These are phyloP conservation scores for Prostheceraeus crozeri DNA, from an alignment of 2,888 invertebrate species.

Conservation along the genomic window DNA sequence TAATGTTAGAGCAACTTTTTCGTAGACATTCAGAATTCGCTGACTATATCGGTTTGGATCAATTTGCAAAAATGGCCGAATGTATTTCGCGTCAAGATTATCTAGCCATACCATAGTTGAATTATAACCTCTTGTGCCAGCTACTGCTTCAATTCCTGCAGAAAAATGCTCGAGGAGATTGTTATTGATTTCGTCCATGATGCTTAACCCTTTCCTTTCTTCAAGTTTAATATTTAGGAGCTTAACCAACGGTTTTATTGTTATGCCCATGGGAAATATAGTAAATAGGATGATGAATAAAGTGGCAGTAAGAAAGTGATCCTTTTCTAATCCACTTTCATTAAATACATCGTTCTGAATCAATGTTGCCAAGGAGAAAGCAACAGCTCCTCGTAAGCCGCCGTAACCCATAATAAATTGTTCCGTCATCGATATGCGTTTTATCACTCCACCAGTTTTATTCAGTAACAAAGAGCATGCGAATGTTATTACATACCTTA, in stretches of 20 bases:
- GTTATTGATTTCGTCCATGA: constrained; percentile 33
- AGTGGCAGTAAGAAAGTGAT: constrained; percentile 76
- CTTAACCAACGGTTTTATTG: constrained; percentile 94
- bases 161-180: constrained; percentile 83
- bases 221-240: constrained; percentile 69
- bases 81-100: no score
- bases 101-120: no score
- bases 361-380: constrained; percentile 61
- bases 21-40: no score
- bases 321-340: background rate
- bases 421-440: constrained; percentile 33
- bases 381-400: constrained; percentile 61
- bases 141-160: constrained; percentile 90
- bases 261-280: constrained; percentile 85
- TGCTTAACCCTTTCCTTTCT: constrained; percentile 40
- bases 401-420: constrained; percentile 58
- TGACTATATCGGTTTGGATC: no score
- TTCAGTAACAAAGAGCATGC: constrained; percentile 32
- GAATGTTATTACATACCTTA: constrained; percentile 51
- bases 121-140: constrained; percentile 86
- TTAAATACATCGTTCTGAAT: constrained; percentile 43
- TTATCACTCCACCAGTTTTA: background rate
- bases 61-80: no score
- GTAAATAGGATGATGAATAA: constrained; percentile 95
- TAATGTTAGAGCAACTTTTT: no score